Evolutionary conservation across 2,797 vertebrate species (phyloP).

Genomic region (Lacerta viridis): DNA sequence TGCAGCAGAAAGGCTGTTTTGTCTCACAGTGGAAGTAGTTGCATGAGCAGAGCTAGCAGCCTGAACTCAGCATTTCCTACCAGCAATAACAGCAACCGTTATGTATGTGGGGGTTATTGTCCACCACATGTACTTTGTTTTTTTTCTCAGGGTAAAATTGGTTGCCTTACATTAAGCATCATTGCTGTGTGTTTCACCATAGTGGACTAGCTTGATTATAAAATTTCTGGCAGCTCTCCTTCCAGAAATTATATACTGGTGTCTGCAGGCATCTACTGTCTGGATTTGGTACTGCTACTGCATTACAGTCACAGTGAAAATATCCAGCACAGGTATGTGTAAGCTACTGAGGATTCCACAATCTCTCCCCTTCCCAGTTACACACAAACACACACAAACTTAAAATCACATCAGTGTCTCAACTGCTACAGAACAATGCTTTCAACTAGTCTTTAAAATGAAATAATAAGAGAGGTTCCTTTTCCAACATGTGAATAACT

Average conservation of each 20-base stretch:
- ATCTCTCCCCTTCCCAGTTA: not conserved
- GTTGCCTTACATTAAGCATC: not conserved
- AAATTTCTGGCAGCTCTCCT: not conserved
- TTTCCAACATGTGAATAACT: not conserved
- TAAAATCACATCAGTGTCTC: not conserved
- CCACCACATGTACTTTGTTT: not conserved
- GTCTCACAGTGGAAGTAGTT: not conserved
- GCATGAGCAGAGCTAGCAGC: not conserved
- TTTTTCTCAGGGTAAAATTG: conserved; percentile 6
- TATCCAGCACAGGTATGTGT: not conserved
- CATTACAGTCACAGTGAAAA: conserved; percentile 28
- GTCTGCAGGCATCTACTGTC: conserved; percentile 85
- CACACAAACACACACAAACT: too few relatives aligned
- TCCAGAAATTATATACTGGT: conserved; percentile 67
- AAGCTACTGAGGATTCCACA: not conserved
- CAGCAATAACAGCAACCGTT: not conserved
- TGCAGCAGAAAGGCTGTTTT: not conserved
- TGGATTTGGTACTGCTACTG: conserved; percentile 70
- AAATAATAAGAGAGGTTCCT: not conserved
- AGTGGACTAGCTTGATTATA: conserved; percentile 5
- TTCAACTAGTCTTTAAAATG: not conserved
- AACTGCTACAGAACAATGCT: not conserved
- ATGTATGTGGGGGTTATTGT: too few relatives aligned
- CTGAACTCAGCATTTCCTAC: not conserved
- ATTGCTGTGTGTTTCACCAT: not conserved